Evolutionary conservation across 1,140 invertebrate species (phyloP), one percentile per base, ranked within the genome.

Genomic region (Trichogramma pretiosum): DNA sequence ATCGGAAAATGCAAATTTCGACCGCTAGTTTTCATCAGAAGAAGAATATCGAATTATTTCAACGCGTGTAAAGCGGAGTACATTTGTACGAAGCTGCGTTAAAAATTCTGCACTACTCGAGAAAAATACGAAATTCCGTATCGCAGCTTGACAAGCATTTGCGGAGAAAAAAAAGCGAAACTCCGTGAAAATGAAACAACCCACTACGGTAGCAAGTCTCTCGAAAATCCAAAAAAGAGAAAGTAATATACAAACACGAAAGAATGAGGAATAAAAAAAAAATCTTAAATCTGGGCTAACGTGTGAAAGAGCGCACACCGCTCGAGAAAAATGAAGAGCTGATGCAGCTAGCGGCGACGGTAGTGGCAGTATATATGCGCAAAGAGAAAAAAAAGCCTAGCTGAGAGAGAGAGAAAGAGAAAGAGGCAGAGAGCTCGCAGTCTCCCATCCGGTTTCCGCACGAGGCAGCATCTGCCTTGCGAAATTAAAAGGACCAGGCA

Each of bases 401-500:
- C 19, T n/a, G 17, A 34, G 19, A 30, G 13, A 46, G 13, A 38
- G 9, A 13, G 14, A 37, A 9, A 30, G 24, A 28, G 14, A 41
- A 10, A 26, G 30, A 19, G 5, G 21, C 8, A 10, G n/a, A n/a
- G n/a, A 17, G 7, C 22, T 47, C 17, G 24, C 21, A 16, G 19
- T 7, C 24, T 18, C 28, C 17, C 35, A 38, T 37, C 40, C 38
- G 26, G 28, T 28, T 39, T 38, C 35, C 34, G 14, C n/a, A 24
- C 22, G 33, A 18, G 5, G 16, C 34, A 18, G 46, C 39, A 28
- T 33, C 40, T 37, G 38, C 22, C 34, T 38, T 10, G 26, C 28
- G 30, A 17, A 50, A 50, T 50, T 50, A 50, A 50, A 45, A 50
- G 28, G 35, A 40, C 28, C 36, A 22, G 22, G 21, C 45, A 17